These are phyloP conservation scores for Pristionchus arcanus DNA, from an alignment of 2,888 invertebrate species.

Conservation along the genomic window DNA sequence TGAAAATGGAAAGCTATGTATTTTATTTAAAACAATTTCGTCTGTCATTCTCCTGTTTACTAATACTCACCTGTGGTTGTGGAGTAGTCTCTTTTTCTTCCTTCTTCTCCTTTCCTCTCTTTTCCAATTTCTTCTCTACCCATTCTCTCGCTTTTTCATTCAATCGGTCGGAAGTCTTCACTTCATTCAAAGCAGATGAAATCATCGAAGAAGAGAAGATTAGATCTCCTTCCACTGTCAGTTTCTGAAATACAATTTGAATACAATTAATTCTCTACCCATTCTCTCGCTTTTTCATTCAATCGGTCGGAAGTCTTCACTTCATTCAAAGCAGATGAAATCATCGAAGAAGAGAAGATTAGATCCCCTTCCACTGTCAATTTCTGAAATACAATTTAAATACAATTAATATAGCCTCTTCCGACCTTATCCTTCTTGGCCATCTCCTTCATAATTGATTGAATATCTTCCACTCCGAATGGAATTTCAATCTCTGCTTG, in stretches of 20 bases:
- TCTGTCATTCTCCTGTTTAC: not conserved
- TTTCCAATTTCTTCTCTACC: slow-evolving; percentile 55
- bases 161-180: slow-evolving; percentile 40
- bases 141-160: slow-evolving; percentile 47
- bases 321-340: slow-evolving; percentile 47
- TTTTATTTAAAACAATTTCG: not conserved
- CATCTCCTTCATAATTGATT: slow-evolving; percentile 53
- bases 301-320: slow-evolving; percentile 38
- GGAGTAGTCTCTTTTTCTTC: slow-evolving; percentile 44
- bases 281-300: slow-evolving; percentile 47
- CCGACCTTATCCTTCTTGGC: slow-evolving; percentile 45
- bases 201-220: slow-evolving; percentile 49
- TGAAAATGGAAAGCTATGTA: not conserved
- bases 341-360: slow-evolving; percentile 44
- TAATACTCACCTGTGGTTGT: slow-evolving; percentile 1
- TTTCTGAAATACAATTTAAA: slow-evolving; percentile 30
- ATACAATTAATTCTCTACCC: not conserved
- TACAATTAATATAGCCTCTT: not conserved
- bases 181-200: slow-evolving; percentile 43
- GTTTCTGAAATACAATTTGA: slow-evolving; percentile 26
- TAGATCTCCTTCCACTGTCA: slow-evolving; percentile 51
- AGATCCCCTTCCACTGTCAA: slow-evolving; percentile 52
- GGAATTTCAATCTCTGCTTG: slow-evolving; percentile 49
- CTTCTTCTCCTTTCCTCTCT: slow-evolving; percentile 51
- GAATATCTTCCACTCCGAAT: slow-evolving; percentile 47